phyloP scores from a whole-genome alignment of 1,140 invertebrate species.

The Drosophila bipectinata region DNA sequence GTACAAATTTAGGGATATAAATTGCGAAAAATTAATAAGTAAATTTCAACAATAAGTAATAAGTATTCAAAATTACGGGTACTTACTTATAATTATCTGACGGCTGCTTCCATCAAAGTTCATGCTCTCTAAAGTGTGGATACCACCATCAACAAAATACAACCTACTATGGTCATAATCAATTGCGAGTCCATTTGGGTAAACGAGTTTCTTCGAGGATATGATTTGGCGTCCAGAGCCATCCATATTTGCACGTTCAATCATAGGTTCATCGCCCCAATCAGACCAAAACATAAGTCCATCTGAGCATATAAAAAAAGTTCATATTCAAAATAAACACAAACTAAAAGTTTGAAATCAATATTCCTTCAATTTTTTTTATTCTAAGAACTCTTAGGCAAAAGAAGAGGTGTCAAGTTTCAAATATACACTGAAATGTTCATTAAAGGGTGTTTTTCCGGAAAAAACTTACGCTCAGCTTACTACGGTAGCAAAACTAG shows the following conservation, averaged over 20 bases:
- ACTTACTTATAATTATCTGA: constrained; percentile 87
- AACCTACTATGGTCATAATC: constrained; percentile 89
- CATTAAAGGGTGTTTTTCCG: too few relatives aligned
- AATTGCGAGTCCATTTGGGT: constrained; percentile 92
- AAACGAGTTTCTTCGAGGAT: constrained; percentile 89
- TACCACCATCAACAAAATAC: constrained; percentile 93
- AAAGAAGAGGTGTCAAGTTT: too few relatives aligned
- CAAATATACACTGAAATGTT: too few relatives aligned
- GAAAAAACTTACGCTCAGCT: too few relatives aligned
- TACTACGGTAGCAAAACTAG: too few relatives aligned
- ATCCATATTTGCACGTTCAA: constrained; percentile 95
- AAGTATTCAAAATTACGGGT: background rate
- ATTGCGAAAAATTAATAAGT: too few relatives aligned
- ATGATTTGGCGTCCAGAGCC: constrained; percentile 88
- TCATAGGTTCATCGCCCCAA: constrained; percentile 92
- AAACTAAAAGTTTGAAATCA: too few relatives aligned
- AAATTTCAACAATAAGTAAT: too few relatives aligned
- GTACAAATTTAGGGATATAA: too few relatives aligned
- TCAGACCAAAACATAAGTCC: constrained; percentile 95
- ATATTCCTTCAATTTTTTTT: too few relatives aligned
- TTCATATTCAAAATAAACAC: too few relatives aligned
- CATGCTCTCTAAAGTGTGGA: constrained; percentile 92
- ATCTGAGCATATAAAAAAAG: constrained; percentile 77
- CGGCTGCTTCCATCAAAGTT: constrained; percentile 92
- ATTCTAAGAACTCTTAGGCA: too few relatives aligned